Conservation (phyloP, 2,888 invertebrate genomes). For the Lamproptera curius region DNA sequence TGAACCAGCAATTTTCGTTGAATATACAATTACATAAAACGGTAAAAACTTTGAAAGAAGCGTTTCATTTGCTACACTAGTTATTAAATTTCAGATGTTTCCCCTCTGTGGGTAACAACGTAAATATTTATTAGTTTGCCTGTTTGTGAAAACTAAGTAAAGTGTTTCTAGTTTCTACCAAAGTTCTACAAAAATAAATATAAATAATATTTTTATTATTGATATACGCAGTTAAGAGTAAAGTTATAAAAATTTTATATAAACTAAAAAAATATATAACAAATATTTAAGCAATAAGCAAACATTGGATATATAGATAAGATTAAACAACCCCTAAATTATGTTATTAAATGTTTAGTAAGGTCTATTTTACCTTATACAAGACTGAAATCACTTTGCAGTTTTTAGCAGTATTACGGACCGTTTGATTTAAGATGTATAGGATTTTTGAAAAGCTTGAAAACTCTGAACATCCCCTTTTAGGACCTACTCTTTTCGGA, state of each 20-base stretch:
- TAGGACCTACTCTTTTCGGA: conserved; percentile 48
- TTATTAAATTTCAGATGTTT: background rate
- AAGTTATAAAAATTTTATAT: no score
- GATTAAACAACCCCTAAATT: no score
- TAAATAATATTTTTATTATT: no score
- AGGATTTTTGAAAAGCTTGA: conserved; percentile 30
- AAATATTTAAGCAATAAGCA: background rate
- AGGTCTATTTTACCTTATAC: background rate
- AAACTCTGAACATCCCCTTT: conserved; percentile 38
- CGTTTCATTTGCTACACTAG: background rate
- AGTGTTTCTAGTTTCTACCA: no score
- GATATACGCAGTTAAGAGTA: no score
- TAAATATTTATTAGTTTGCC: no score
- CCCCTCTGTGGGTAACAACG: no score
- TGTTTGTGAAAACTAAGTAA: no score
- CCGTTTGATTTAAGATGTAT: conserved; percentile 13
- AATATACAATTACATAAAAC: background rate
- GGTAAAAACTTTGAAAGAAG: background rate
- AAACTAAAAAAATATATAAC: background rate
- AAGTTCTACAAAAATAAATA: no score
- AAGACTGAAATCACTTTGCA: background rate
- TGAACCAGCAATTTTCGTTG: conserved; percentile 13
- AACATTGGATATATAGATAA: background rate
- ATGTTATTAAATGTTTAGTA: background rate
- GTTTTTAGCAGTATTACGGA: background rate